These are phyloP conservation scores for Myopa testacea DNA, from an alignment of 2,888 invertebrate species.

Conservation along the genomic window DNA sequence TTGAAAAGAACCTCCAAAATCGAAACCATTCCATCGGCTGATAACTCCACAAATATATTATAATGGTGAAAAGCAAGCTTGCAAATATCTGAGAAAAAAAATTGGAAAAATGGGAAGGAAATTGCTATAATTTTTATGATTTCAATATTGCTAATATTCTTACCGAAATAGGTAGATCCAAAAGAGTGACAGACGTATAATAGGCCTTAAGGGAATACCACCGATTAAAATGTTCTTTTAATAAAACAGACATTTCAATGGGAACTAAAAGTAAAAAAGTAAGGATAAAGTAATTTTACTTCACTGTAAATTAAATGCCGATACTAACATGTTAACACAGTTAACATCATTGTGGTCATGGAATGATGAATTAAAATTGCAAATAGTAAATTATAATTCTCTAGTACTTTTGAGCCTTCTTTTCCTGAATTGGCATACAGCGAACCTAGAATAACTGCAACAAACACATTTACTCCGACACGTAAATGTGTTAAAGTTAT, in stretches of 20 bases:
- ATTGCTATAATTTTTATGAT: background rate
- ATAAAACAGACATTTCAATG: conserved; percentile 81
- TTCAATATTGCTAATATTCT: conserved; percentile 55
- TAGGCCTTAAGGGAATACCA: conserved; percentile 90
- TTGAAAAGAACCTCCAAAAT: conserved; percentile 86
- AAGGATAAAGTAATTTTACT: background rate
- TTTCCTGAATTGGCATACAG: conserved; percentile 81
- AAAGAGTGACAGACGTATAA: conserved; percentile 79
- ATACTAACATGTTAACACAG: conserved; percentile 83
- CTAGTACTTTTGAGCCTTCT: conserved; percentile 81
- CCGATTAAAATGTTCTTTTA: conserved; percentile 88
- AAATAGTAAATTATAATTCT: conserved; percentile 90
- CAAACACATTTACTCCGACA: conserved; percentile 78
- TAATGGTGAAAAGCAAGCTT: conserved; percentile 77
- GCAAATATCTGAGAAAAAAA: conserved; percentile 72
- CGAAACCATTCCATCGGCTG: conserved; percentile 86
- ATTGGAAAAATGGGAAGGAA: background rate
- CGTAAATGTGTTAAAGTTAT: conserved; percentile 81
- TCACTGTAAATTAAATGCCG: background rate
- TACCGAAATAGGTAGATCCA: conserved; percentile 84
- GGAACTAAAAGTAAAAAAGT: conserved; percentile 69
- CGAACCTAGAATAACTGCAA: conserved; percentile 82
- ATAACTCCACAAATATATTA: conserved; percentile 89
- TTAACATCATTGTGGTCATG: conserved; percentile 92
- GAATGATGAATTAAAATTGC: conserved; percentile 93